Percentiles rank a stretch among this genome's conserved stretches.
Evolutionary conservation across 2,888 invertebrate species (phyloP).

Genomic region (Morpho achilles): DNA sequence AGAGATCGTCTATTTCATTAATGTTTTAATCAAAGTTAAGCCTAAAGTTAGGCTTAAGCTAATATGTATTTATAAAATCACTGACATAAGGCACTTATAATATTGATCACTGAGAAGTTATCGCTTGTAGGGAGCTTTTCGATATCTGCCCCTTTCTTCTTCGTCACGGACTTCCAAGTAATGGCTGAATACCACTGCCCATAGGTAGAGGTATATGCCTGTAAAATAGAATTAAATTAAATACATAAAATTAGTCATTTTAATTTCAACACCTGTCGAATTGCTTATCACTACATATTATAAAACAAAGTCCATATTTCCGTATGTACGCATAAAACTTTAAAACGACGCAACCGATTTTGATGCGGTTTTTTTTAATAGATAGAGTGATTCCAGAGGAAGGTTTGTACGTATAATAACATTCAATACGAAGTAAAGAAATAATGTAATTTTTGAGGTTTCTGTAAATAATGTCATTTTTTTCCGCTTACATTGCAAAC

Average conservation of each 20-base stretch:
- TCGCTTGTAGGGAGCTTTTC: constrained; percentile 83
- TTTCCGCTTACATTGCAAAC: too few species aligned
- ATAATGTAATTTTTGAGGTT: too few species aligned
- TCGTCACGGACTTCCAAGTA: constrained; percentile 86
- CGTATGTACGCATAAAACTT: too few species aligned
- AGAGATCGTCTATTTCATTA: too few species aligned
- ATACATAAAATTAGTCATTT: background rate
- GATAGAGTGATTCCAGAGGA: too few species aligned
- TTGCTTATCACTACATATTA: too few species aligned
- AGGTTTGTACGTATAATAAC: too few species aligned
- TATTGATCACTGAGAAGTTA: constrained; percentile 36
- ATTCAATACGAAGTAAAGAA: too few species aligned
- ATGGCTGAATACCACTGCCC: constrained; percentile 91
- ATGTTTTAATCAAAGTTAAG: background rate
- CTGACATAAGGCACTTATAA: constrained; percentile 15
- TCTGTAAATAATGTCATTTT: too few species aligned
- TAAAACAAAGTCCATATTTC: too few species aligned
- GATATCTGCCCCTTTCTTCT: constrained; percentile 85
- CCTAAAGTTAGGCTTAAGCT: background rate
- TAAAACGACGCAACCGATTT: too few species aligned
- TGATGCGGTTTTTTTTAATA: too few species aligned
- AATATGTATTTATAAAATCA: constrained; percentile 3
- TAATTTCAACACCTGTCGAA: background rate
- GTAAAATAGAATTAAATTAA: constrained; percentile 47
- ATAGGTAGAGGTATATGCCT: constrained; percentile 89